These are phyloP conservation scores for Tetramorium alpestre DNA, from an alignment of 1,140 invertebrate species.

Conservation along the genomic window DNA sequence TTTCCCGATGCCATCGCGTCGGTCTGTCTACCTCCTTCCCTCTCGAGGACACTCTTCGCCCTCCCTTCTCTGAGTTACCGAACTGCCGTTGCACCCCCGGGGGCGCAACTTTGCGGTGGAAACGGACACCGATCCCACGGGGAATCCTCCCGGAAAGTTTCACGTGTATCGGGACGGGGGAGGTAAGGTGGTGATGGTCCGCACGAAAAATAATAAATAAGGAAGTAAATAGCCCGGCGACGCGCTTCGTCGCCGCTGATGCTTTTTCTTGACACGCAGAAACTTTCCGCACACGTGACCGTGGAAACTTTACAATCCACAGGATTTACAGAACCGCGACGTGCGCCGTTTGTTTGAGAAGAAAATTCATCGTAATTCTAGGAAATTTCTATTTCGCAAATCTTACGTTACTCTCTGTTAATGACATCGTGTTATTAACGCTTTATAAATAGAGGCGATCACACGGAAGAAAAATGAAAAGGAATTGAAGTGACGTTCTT, in stretches of 20 bases:
- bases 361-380: slow-evolving; percentile 2
- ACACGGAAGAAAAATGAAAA: not conserved
- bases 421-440: not conserved
- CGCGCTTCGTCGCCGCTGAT: not conserved
- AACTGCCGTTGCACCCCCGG: slow-evolving; percentile 52
- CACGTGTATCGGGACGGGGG: slow-evolving; percentile 70
- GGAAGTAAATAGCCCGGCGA: slow-evolving; percentile 45
- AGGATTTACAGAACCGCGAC: not conserved
- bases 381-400: not conserved
- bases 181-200: not conserved
- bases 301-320: slow-evolving; percentile 35
- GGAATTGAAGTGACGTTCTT: not conserved
- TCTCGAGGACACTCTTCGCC: not conserved
- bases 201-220: slow-evolving; percentile 67
- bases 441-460: not conserved
- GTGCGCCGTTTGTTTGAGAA: not conserved
- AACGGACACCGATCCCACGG: slow-evolving; percentile 72
- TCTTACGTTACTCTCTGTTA: not conserved
- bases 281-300: slow-evolving; percentile 38
- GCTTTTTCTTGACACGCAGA: slow-evolving; percentile 19
- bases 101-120: slow-evolving; percentile 64
- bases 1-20: slow-evolving; percentile 50
- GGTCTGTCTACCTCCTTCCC: slow-evolving; percentile 25
- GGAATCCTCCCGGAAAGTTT: slow-evolving; percentile 60
- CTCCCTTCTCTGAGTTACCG: slow-evolving; percentile 36